phyloP scores from a whole-genome alignment of 37 sponge, comb jelly and placozoan species.

The Halichondria panicea region DNA sequence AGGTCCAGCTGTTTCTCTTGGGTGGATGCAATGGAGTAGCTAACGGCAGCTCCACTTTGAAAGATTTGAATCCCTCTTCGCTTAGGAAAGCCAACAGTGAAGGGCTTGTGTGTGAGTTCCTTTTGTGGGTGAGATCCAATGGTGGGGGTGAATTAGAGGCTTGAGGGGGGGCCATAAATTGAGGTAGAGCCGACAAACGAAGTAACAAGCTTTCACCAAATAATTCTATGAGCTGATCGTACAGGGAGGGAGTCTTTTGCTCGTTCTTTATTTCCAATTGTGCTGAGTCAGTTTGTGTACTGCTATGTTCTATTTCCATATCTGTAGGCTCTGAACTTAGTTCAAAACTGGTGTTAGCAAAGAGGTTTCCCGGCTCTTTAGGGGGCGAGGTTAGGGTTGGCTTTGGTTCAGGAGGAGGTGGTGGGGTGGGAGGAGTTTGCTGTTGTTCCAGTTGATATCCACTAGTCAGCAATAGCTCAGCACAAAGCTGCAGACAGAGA shows the following conservation, averaged over 20 bases:
- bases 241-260: slow-evolving; percentile 23
- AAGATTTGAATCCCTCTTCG: slow-evolving; percentile 27
- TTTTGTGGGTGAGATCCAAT: neutral
- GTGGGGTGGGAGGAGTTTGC: no score
- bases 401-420: no score
- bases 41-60: slow-evolving; percentile 18
- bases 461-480: no score
- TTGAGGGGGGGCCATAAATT: neutral
- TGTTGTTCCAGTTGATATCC: no score
- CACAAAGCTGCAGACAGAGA: no score
- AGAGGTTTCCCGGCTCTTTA: neutral
- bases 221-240: slow-evolving; percentile 42
- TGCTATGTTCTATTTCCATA: neutral
- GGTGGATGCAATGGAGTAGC: slow-evolving; percentile 1
- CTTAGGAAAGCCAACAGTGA: slow-evolving; percentile 16
- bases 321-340: neutral
- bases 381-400: neutral
- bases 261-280: no score
- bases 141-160: neutral
- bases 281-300: neutral
- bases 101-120: neutral
- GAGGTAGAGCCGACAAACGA: neutral
- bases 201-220: slow-evolving; percentile 57
- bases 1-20: neutral
- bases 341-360: neutral